Conservation (phyloP, 2,888 invertebrate species). For the Geophilus truncorum region DNA sequence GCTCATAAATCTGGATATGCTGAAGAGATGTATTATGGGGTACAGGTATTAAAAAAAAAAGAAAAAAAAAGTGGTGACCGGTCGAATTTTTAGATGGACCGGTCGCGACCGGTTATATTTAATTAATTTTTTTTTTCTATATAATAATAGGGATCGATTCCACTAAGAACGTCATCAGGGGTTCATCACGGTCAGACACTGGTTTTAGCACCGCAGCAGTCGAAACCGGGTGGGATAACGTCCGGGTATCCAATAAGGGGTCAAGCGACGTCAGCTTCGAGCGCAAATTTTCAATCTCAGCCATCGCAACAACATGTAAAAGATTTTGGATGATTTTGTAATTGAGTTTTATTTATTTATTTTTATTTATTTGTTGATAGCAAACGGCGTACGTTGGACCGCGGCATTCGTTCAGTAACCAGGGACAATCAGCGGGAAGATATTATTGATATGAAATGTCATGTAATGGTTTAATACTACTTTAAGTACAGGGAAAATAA, state of each 20-base stretch:
- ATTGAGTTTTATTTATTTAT: neutral
- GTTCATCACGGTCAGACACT: neutral
- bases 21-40: constrained; percentile 39
- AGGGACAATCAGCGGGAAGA: constrained; percentile 2
- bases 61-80: neutral
- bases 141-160: neutral
- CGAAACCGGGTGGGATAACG: constrained; percentile 22
- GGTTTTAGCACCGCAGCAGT: neutral
- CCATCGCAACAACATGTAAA: constrained; percentile 10
- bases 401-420: neutral
- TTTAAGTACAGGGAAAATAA: neutral
- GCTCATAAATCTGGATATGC: constrained; percentile 39
- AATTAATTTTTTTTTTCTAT: too few relatives aligned
- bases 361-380: neutral
- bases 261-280: neutral
- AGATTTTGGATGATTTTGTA: too few relatives aligned
- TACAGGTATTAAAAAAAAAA: too few relatives aligned
- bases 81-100: too few relatives aligned
- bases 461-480: neutral
- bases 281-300: neutral
- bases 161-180: neutral
- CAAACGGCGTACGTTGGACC: neutral
- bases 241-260: constrained; percentile 29
- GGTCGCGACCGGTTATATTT: neutral
- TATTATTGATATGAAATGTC: neutral